phyloP scores from a whole-genome alignment of 2,888 invertebrate species.

The Campoletis raptor region DNA sequence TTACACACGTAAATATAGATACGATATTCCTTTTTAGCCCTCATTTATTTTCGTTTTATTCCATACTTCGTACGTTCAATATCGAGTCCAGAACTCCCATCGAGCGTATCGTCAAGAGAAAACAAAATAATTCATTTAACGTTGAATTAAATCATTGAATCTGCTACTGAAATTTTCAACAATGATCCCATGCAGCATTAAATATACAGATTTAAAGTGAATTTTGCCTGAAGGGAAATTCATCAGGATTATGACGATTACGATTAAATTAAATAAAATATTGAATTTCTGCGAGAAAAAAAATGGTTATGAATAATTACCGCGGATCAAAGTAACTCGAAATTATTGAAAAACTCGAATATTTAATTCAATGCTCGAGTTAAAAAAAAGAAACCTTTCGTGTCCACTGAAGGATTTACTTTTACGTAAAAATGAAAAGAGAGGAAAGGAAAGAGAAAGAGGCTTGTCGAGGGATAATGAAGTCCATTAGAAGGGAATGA shows the following conservation, averaged over 20 bases:
- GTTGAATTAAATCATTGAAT: slow-evolving; percentile 47
- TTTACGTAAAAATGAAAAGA: slow-evolving; percentile 1
- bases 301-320: not conserved
- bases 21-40: not conserved
- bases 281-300: not conserved
- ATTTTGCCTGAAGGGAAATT: not conserved
- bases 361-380: not conserved
- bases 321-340: not conserved
- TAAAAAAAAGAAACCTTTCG: not conserved
- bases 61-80: not conserved
- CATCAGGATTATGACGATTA: not conserved
- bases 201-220: not conserved
- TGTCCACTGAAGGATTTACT: not conserved
- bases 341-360: not conserved
- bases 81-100: not conserved
- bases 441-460: not conserved
- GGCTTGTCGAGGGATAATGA: slow-evolving; percentile 24
- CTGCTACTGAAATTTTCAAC: not conserved
- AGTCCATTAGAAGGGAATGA: slow-evolving; percentile 40
- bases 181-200: not conserved
- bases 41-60: not conserved
- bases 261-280: not conserved
- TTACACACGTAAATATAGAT: no score
- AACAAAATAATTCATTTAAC: slow-evolving; percentile 44
- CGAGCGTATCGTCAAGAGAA: slow-evolving; percentile 10